Base-by-base conservation (phyloP, 2,113 vertebrate genomes). In the Carassius auratus region DNA sequence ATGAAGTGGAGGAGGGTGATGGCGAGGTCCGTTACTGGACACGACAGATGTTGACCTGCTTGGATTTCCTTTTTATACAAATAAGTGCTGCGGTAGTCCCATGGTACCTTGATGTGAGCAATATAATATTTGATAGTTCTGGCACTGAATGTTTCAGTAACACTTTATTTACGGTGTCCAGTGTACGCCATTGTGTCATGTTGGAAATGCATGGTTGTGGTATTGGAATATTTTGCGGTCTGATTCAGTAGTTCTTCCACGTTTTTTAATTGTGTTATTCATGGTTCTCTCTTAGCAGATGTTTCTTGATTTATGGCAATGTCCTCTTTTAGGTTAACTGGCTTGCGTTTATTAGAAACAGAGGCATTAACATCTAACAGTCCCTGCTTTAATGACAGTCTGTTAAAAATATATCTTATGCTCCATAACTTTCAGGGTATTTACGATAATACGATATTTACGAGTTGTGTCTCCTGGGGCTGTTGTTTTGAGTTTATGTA, bases 1-100 rank as follows among this genome's bases (percentile, higher is more conserved):
- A 94, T 93, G 90, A 91, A 88, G 79, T 94, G 86, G 78, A 89
- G 84, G 76, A 88, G 85, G 76, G 57, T 50, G 71, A 45, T 45
- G 42, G 42, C 8, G 42, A 45, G 42, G 42, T 45, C 42, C 42
- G 8, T 45, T 45, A 45, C 42, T 45, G 42, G 42, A 45, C 42
- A 45, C 42, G 9, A 45, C 42, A 45, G 42, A 8, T 45, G 42
- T 45, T 45, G 42, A 45, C 42, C 42, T 45, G 42, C 42, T 45
- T 45, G 42, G 8, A 10, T 45, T 45, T 45, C 42, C 2, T 45
- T 8, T 45, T 45, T 45, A 10, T 45, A 45, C 42, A 45, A 10
- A 9, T 45, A 33, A 36, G 48, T 59, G 30, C 23, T 55, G 8
- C 15, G 42, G n/a, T 23, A 7, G 12, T 23, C 50, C 38, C 6